Evolutionary conservation across 2,888 invertebrate genomes (phyloP).

Genomic region (Theodoxus fluviatilis): DNA sequence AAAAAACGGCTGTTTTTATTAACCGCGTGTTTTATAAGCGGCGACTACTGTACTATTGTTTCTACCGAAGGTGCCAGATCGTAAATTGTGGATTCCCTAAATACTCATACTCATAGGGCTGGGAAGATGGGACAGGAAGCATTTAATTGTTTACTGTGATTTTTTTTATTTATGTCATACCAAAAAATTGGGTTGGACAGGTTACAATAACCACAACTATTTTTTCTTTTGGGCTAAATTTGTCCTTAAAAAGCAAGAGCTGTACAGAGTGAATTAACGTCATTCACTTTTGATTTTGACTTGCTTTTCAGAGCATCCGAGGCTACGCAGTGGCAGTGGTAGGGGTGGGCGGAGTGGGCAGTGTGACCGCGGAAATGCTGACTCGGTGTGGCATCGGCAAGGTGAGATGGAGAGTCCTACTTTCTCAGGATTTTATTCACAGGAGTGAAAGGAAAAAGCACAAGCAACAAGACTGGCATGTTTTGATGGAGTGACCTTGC

Average conservation of each 20-base stretch:
- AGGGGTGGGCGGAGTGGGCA: constrained; percentile 98
- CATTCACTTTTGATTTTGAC: neutral
- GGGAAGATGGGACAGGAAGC: too few relatives aligned
- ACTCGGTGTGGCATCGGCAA: constrained; percentile 98
- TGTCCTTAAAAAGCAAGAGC: neutral
- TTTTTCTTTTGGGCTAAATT: neutral
- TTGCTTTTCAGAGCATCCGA: constrained; percentile 71
- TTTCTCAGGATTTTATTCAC: neutral
- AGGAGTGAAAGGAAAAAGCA: neutral
- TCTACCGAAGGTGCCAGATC: too few relatives aligned
- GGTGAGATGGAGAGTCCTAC: constrained; percentile 66
- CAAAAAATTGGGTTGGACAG: neutral
- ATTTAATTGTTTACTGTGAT: too few relatives aligned
- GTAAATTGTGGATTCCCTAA: too few relatives aligned
- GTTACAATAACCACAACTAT: neutral
- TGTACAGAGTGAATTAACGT: neutral
- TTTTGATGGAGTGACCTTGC: too few relatives aligned
- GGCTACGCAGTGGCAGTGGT: constrained; percentile 90
- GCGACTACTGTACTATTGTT: too few relatives aligned
- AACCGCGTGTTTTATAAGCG: too few relatives aligned
- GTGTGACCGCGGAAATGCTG: constrained; percentile 99
- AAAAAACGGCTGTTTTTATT: too few relatives aligned
- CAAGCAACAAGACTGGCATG: too few relatives aligned
- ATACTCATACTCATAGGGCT: too few relatives aligned
- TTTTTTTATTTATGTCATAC: neutral